Conservation (phyloP, 2,888 invertebrate species). For the Julus scandinavius region DNA sequence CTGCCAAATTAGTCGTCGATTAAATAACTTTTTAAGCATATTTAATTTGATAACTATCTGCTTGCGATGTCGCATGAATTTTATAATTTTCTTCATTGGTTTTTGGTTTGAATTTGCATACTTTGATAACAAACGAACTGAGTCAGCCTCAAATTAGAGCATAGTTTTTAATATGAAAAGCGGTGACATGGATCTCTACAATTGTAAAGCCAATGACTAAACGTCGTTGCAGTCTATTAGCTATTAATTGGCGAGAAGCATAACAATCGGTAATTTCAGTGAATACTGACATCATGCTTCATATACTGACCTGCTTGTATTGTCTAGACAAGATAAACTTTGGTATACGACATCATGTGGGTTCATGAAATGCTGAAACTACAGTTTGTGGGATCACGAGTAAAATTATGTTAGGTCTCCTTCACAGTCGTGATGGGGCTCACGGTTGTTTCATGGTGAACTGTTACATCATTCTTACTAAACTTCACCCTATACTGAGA, state of each 20-base stretch:
- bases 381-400: too few relatives aligned
- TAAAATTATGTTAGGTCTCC: too few relatives aligned
- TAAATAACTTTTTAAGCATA: background rate
- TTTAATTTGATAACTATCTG: conserved; percentile 5
- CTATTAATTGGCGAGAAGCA: conserved; percentile 17
- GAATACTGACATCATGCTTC: background rate
- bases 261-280: background rate
- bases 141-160: background rate
- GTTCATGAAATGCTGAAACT: too few relatives aligned
- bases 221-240: conserved; percentile 14
- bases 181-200: conserved; percentile 28
- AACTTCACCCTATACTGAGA: too few relatives aligned
- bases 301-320: background rate
- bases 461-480: too few relatives aligned
- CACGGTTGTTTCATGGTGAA: too few relatives aligned
- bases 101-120: background rate
- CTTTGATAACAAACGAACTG: background rate
- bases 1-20: background rate
- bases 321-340: too few relatives aligned
- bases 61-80: background rate
- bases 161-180: conserved; percentile 7
- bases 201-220: conserved; percentile 9
- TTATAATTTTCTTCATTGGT: background rate
- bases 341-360: too few relatives aligned
- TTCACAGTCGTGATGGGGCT: too few relatives aligned